Conservation (phyloP, 1,140 invertebrate genomes). For the Cotesia vestalis region DNA sequence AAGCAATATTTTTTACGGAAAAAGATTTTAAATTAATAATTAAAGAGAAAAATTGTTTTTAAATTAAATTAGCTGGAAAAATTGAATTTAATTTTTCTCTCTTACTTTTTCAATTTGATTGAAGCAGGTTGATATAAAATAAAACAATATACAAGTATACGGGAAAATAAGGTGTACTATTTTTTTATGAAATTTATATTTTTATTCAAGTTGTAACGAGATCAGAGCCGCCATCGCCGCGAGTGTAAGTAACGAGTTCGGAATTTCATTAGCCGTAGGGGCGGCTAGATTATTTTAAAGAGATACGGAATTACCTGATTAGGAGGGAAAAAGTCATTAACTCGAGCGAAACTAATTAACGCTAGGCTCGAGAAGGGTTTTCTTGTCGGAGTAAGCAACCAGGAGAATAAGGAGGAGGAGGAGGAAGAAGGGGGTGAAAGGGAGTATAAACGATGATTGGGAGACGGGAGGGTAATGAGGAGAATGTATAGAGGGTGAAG, state of each 20-base stretch:
- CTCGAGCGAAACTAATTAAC: conserved; percentile 67
- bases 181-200: conserved; percentile 3
- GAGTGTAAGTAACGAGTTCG: conserved; percentile 67
- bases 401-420: too few relatives aligned
- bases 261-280: conserved; percentile 65
- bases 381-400: conserved; percentile 1
- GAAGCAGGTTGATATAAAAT: too few relatives aligned
- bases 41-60: too few relatives aligned
- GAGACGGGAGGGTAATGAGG: conserved; percentile 1
- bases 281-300: conserved; percentile 67
- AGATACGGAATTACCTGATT: conserved; percentile 68
- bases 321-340: conserved; percentile 68
- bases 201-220: not conserved
- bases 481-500: not conserved
- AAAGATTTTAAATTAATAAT: too few relatives aligned
- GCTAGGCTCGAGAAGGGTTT: conserved; percentile 42
- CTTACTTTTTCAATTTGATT: not conserved
- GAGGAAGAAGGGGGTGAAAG: not conserved
- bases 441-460: conserved; percentile 14
- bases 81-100: not conserved
- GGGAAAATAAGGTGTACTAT: conserved; percentile 40
- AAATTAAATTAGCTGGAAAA: not conserved
- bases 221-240: conserved; percentile 43
- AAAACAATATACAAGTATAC: conserved; percentile 24
- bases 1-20: too few relatives aligned